phyloP scores from a whole-genome alignment of 2,113 vertebrate species.

The Microcebus griseorufus region DNA sequence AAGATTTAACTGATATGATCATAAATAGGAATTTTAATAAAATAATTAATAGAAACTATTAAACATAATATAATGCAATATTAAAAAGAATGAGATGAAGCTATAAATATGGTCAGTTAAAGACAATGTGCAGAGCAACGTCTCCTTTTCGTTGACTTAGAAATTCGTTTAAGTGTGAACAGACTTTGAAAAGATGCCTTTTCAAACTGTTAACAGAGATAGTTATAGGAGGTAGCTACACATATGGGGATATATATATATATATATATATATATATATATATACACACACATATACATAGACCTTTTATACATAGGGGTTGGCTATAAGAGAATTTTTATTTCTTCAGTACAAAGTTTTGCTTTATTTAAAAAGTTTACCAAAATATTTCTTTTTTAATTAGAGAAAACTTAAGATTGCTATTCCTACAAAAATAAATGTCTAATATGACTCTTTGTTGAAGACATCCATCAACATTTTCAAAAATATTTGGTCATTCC shows the following conservation, averaged over 20 bases:
- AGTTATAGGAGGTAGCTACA: background rate
- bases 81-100: background rate
- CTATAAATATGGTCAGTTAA: background rate
- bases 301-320: background rate
- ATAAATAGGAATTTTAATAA: conserved; percentile 7
- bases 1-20: background rate
- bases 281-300: no score
- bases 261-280: no score
- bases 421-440: background rate
- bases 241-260: background rate
- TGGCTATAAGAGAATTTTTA: background rate
- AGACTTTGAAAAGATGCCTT: background rate
- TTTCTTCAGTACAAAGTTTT: background rate
- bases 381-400: background rate
- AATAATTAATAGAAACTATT: background rate
- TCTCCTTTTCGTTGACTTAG: background rate
- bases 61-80: background rate
- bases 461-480: background rate
- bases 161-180: background rate
- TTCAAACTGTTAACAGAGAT: background rate
- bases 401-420: background rate
- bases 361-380: background rate
- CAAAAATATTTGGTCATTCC: background rate
- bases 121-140: background rate
- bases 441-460: background rate